These are phyloP conservation scores for Mola mola DNA, from an alignment of 2,113 vertebrate species.

Conservation along the genomic window DNA sequence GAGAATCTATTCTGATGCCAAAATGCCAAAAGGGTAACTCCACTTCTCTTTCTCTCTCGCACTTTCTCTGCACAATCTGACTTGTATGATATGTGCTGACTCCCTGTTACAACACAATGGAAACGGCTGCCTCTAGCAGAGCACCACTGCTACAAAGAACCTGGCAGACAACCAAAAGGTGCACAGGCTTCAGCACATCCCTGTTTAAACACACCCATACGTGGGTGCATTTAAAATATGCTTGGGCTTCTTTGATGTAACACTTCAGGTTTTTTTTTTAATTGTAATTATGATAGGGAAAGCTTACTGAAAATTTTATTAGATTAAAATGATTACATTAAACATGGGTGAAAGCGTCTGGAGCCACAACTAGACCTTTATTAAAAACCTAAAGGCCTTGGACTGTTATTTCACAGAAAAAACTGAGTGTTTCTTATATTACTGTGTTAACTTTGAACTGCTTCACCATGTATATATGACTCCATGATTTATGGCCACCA, in stretches of 20 bases:
- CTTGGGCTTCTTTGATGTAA: no score
- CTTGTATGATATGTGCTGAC: constrained; percentile 66
- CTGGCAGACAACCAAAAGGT: constrained; percentile 23
- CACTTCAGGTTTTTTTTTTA: no score
- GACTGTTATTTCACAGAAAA: not conserved
- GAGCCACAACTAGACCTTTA: no score
- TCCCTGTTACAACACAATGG: constrained; percentile 54
- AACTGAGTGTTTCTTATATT: not conserved
- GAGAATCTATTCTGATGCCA: constrained; percentile 18
- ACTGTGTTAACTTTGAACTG: constrained; percentile 1
- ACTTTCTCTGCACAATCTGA: constrained; percentile 49
- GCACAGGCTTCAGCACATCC: constrained; percentile 21
- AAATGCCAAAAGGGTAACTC: not conserved
- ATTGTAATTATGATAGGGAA: no score
- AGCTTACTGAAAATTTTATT: no score
- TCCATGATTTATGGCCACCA: constrained; percentile 16
- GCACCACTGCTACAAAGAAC: constrained; percentile 26
- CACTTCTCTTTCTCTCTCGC: constrained; percentile 8
- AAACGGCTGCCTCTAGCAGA: constrained; percentile 55
- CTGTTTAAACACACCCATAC: constrained; percentile 8
- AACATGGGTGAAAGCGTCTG: no score
- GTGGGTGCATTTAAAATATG: not conserved
- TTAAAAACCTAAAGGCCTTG: no score
- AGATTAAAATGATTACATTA: no score
- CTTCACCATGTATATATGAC: constrained; percentile 6